Base-by-base conservation (phyloP, 30 jellyfish, hydroid and myxozoan species). In the Chironex yamaguchii region DNA sequence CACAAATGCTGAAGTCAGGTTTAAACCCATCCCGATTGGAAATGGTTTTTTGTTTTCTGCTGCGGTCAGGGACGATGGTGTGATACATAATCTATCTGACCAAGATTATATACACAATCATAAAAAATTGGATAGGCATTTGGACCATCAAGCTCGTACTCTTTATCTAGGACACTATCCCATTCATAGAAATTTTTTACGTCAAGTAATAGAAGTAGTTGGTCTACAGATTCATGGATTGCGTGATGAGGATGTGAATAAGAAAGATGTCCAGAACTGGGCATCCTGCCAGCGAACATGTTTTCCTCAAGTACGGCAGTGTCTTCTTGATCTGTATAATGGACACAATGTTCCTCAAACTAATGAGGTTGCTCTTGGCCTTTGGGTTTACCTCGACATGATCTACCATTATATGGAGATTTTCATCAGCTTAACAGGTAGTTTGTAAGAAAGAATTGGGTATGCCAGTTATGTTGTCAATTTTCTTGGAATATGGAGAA, bases 401-500 rank as follows among this genome's bases (percentile, higher is more conserved):
- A 54, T 54, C 23, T 54, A 54, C 23, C 25, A 54, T 20, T 54
- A 54, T 20, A 3, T 54, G 71, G 71, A 83, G 30, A 83, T 83
- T 20, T 83, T 70, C 48, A 51, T 69, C 25, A 68, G 93, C 53
- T 24, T 68, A 0, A 71, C 34, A 49, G 81, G 87, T 30, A 49
- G 71, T 3, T 81, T 83, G 12, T 32, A 48, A 32, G 81, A 83
- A 30, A 68, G 73, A 53, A 51, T 83, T 20, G 23, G 24, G 52
- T 48, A 83, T 23, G 87, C 87, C 52, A 82, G 81, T 13, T 23
- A 11, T 49, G 87, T 52, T 2, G 87, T 70, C 50, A 1, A 72
- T n/a, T 83, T 69, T 52, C 34, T 83, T 0, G 93, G 93, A 17
- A 83, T 83, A 2, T 49, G 93, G 92, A 26, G 92, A 66, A 81